Percentiles rank a stretch among this genome's conserved stretches.
These are phyloP conservation scores for Molossus alvarezi DNA, from an alignment of 2,797 vertebrate genomes.

Conservation along the genomic window DNA sequence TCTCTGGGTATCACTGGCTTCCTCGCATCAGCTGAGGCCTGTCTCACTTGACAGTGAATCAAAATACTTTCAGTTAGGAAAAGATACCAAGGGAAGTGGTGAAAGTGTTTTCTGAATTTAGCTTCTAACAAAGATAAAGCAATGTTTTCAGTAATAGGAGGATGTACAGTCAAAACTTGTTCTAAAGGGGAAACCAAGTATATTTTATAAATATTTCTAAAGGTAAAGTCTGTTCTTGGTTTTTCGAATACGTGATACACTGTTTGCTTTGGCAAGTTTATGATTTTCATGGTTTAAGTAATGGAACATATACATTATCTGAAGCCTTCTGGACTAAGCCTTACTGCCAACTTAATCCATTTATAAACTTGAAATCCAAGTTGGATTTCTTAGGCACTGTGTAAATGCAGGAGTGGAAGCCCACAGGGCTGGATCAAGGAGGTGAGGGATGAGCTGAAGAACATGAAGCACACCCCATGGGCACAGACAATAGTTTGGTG, in stretches of 20 bases:
- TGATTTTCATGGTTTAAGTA: slow-evolving; percentile 1
- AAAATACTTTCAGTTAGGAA: background rate
- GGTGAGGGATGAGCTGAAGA: too few relatives aligned
- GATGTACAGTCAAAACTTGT: background rate
- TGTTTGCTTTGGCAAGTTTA: slow-evolving; percentile 40
- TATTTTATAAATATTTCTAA: slow-evolving; percentile 34
- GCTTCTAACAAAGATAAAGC: background rate
- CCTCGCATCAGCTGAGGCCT: background rate
- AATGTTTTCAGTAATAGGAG: background rate
- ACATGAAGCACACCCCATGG: too few relatives aligned
- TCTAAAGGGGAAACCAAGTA: slow-evolving; percentile 8
- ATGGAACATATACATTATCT: background rate
- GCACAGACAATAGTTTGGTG: too few relatives aligned
- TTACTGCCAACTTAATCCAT: slow-evolving; percentile 15
- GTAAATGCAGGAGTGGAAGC: background rate
- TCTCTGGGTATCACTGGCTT: background rate
- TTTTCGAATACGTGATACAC: background rate
- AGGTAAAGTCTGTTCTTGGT: background rate
- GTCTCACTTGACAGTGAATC: background rate
- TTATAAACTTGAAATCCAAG: slow-evolving; percentile 29
- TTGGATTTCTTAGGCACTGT: background rate
- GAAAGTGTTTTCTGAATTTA: background rate
- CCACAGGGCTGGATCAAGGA: background rate
- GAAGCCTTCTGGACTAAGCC: background rate
- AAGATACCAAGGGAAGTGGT: background rate